Evolutionary conservation across 2,888 invertebrate species (phyloP).

Genomic region (Arctia plantaginis): DNA sequence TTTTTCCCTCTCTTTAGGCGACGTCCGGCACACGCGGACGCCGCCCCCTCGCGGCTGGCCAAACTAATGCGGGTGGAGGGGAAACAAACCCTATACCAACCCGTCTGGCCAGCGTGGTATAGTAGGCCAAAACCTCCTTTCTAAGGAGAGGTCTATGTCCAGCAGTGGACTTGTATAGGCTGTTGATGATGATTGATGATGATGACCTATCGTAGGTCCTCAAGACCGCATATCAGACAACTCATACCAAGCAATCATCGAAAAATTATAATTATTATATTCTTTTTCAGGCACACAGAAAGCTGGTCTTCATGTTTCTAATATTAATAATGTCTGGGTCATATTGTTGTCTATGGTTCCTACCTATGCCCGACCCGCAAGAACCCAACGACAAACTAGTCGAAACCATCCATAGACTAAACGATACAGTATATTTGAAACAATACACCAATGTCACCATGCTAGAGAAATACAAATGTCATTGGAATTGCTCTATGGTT

Average conservation of each 20-base stretch:
- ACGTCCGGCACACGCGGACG: no score
- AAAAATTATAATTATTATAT: background rate
- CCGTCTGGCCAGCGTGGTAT: no score
- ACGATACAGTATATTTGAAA: slow-evolving; percentile 72
- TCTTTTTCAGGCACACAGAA: slow-evolving; percentile 85
- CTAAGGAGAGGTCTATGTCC: no score
- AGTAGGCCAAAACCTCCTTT: no score
- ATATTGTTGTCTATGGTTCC: slow-evolving; percentile 90
- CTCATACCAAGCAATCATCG: background rate
- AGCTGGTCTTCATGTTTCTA: slow-evolving; percentile 89
- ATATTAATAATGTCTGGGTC: slow-evolving; percentile 89
- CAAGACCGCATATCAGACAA: no score
- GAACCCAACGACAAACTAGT: slow-evolving; percentile 51
- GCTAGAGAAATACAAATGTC: slow-evolving; percentile 72
- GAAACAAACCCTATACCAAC: no score
- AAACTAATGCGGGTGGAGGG: no score
- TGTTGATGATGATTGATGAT: no score
- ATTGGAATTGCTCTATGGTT: slow-evolving; percentile 71
- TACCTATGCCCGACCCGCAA: slow-evolving; percentile 71
- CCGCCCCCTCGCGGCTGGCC: no score
- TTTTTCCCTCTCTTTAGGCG: no score
- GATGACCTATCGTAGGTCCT: no score
- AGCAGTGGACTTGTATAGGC: no score
- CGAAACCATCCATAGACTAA: slow-evolving; percentile 70
- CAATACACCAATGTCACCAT: slow-evolving; percentile 50